A percentile compares a stretch with the other conserved stretches of the same genome.
Conservation (phyloP, 2,888 invertebrate genomes). For the Netelia virgata region DNA sequence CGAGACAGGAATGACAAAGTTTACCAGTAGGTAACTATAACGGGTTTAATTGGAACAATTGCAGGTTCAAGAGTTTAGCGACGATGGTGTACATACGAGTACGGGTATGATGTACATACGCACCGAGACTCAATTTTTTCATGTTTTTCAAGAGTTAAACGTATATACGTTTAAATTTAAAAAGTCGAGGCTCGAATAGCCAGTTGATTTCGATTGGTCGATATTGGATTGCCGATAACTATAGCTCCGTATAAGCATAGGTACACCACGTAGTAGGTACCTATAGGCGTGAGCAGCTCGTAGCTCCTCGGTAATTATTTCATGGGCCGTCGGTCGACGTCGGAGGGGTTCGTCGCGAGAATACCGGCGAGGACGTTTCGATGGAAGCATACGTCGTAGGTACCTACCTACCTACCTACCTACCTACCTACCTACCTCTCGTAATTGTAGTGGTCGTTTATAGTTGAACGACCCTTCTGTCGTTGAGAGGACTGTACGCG, state of each 20-base stretch:
- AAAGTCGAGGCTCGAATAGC: no score
- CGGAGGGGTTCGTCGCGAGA: background rate
- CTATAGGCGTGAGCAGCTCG: constrained; percentile 4
- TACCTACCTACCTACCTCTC: constrained; percentile 25
- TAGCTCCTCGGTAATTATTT: constrained; percentile 39
- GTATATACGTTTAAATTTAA: no score
- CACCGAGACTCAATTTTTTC: no score
- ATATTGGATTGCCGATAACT: no score
- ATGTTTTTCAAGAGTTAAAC: no score
- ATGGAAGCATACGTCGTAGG: constrained; percentile 48
- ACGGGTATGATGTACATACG: no score
- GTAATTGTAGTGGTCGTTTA: constrained; percentile 84
- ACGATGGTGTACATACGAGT: background rate
- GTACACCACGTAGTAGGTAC: no score
- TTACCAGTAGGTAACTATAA: constrained; percentile 68
- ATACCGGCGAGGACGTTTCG: constrained; percentile 42
- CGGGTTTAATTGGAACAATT: constrained; percentile 78
- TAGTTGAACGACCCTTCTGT: constrained; percentile 81
- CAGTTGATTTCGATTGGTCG: no score
- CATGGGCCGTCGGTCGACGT: background rate
- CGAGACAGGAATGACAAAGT: constrained; percentile 26
- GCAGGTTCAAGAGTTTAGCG: constrained; percentile 51
- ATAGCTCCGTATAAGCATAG: no score
- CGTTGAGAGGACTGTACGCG: constrained; percentile 27
- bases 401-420: constrained; percentile 12